These are phyloP conservation scores for Halichondria panicea DNA, from an alignment of 37 sponge, comb jelly and placozoan species.

Conservation along the genomic window DNA sequence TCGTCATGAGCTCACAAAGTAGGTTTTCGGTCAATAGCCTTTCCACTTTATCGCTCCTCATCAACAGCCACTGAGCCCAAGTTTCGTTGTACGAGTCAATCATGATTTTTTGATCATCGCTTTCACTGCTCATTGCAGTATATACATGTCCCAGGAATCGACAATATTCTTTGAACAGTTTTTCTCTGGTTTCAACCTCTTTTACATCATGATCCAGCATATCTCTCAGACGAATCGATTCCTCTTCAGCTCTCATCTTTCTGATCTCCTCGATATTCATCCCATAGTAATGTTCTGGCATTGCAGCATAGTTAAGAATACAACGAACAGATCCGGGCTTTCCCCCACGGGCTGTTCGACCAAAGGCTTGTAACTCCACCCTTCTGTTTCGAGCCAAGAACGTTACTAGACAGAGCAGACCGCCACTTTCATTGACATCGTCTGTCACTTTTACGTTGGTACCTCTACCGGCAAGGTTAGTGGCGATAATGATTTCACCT, in stretches of 20 bases:
- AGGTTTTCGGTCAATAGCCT: background rate
- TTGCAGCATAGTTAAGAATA: background rate
- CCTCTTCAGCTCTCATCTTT: background rate
- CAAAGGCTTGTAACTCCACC: slow-evolving; percentile 44
- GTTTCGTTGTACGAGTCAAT: background rate
- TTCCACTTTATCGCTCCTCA: background rate
- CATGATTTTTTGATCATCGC: slow-evolving; percentile 5
- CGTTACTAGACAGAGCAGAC: slow-evolving; percentile 17
- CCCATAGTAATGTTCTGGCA: background rate
- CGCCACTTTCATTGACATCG: slow-evolving; percentile 22
- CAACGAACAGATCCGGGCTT: slow-evolving; percentile 2
- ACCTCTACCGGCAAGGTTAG: slow-evolving; percentile 41
- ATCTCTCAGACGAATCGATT: background rate
- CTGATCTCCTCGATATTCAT: background rate
- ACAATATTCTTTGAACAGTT: slow-evolving; percentile 5
- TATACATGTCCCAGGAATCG: background rate
- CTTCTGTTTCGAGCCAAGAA: slow-evolving; percentile 15
- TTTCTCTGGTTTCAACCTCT: slow-evolving; percentile 3
- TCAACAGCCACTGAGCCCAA: slow-evolving; percentile 9
- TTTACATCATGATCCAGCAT: slow-evolving; percentile 12
- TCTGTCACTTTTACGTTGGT: slow-evolving; percentile 19
- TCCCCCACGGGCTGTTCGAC: slow-evolving; percentile 23
- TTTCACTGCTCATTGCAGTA: background rate
- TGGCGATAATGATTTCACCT: slow-evolving; percentile 29
- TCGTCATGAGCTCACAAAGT: background rate